Evolutionary conservation across 2,888 invertebrate genomes (phyloP), one percentile per base, ranked within the genome.

Genomic region (Plagiodera versicolora): DNA sequence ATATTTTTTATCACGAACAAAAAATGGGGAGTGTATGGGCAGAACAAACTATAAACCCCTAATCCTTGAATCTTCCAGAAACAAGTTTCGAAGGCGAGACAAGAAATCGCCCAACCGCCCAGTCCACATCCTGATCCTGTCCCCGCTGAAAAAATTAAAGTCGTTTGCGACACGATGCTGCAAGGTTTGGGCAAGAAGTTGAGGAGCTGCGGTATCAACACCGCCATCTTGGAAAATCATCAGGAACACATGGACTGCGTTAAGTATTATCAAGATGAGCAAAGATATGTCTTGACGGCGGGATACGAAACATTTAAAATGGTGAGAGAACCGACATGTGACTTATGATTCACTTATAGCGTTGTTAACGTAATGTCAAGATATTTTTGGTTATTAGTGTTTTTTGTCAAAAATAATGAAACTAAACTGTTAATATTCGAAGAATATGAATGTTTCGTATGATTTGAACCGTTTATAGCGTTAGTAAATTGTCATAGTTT

Each of bases 121-220:
- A 75, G 73, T 63, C 77, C 77, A 2, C 72, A 76, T 51, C 50
- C 57, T 2, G 66, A 67, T 17, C 53, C 69, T 11, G 71, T 75
- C 14, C 61, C 73, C 39, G 76, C 78, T 11, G 68, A 72, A 30
- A 67, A 76, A 53, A 59, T 82, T 9, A 75, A 75, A 72, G 72
- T 87, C 35, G 84, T 88, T 19, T 87, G 87, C 71, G 88, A 89
- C 77, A 83, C 83, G 4, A 85, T 83, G 83, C 67, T 86, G 10
- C 82, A 81, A 67, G 83, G 86, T 9, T 76, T 89, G 48, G 86
- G 85, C 0, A 83, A 82, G 79, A 86, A 83, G 77, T 84, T 87
- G 76, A 84, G 87, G 70, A 86, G 83, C 72, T 86, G 83, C 76
- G 90, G 85, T 63, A 85, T 85, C 60, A 88, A 87, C 74, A 85